Conservation (phyloP, 37 sponge, comb jelly and placozoan species). For the Petrosia ficiformis region DNA sequence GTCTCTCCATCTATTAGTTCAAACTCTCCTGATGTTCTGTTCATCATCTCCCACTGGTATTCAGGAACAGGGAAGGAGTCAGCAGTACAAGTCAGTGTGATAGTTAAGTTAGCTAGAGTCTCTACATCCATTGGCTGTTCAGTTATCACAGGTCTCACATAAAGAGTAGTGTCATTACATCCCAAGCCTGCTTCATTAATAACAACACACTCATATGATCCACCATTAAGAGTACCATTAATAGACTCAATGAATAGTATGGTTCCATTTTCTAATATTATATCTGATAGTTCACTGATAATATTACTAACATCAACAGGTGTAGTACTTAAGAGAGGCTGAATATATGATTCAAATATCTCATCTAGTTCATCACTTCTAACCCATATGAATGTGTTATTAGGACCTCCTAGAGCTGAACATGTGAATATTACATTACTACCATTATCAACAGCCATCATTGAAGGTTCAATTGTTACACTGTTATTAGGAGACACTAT, state of each 20-base stretch:
- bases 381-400: conserved; percentile 39
- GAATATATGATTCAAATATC: neutral
- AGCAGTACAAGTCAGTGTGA: conserved; percentile 9
- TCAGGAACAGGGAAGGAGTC: conserved; percentile 19
- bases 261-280: neutral
- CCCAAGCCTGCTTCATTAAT: conserved; percentile 64
- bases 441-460: neutral
- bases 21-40: neutral
- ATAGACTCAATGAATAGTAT: conserved; percentile 7
- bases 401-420: conserved; percentile 48
- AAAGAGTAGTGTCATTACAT: conserved; percentile 12
- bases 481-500: no score
- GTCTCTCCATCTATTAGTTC: neutral
- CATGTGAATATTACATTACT: conserved; percentile 33
- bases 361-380: conserved; percentile 6
- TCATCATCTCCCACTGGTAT: neutral
- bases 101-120: neutral
- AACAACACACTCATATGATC: conserved; percentile 57
- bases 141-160: conserved; percentile 15
- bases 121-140: neutral
- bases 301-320: neutral
- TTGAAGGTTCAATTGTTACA: conserved; percentile 22
- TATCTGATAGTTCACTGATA: neutral
- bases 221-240: conserved; percentile 48
- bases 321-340: neutral